A percentile compares a stretch with the other conserved stretches of the same genome.
Conservation (phyloP, 1,140 invertebrate species). For the Steinernema khuongi region DNA sequence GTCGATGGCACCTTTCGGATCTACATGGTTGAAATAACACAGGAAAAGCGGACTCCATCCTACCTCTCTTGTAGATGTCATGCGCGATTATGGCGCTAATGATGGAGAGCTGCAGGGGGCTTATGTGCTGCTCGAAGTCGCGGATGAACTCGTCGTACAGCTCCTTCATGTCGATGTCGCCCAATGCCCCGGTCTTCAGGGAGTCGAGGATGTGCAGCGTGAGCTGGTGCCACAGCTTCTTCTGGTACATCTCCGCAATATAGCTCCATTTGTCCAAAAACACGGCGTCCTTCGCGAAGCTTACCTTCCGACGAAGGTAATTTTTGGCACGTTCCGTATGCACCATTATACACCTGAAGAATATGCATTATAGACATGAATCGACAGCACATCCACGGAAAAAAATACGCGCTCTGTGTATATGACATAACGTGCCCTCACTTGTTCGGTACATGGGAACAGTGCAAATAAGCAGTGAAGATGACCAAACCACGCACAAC, state of each 20-base stretch:
- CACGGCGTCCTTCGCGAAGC: too few species aligned
- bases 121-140: conserved; percentile 54
- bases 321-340: too few species aligned
- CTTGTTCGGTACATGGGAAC: too few species aligned
- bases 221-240: not conserved
- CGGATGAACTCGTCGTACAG: conserved; percentile 35
- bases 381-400: too few species aligned
- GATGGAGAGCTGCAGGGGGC: conserved; percentile 45
- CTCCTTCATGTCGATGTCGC: not conserved
- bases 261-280: too few species aligned
- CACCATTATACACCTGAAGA: too few species aligned
- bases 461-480: too few species aligned
- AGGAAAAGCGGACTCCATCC: conserved; percentile 12
- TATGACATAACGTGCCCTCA: too few species aligned
- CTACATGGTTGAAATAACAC: conserved; percentile 24
- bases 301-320: too few species aligned
- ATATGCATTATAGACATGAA: too few species aligned
- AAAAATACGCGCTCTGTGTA: too few species aligned
- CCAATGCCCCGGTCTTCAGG: not conserved
- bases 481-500: too few species aligned
- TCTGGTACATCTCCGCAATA: not conserved
- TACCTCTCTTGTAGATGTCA: conserved; percentile 40
- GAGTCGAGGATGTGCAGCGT: not conserved
- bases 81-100: conserved; percentile 46
- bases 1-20: conserved; percentile 39